Conservation (phyloP, 1,140 invertebrate genomes). For the Melanaphis sacchari region DNA sequence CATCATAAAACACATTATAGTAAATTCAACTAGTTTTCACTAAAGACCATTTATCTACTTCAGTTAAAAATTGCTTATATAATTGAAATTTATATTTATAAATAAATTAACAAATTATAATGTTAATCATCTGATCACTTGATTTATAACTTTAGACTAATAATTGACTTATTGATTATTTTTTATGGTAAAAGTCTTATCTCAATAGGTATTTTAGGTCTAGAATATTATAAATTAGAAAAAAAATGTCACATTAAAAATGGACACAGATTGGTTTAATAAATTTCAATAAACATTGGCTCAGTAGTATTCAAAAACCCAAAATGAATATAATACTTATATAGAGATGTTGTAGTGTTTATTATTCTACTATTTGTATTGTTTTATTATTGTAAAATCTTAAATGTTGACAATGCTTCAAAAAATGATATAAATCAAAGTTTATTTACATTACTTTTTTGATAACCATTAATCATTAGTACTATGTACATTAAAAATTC, state of each 20-base stretch:
- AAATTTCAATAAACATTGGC: not conserved
- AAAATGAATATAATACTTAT: not conserved
- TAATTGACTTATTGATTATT: not conserved
- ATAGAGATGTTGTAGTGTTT: not conserved
- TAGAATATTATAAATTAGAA: not conserved
- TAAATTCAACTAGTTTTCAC: not conserved
- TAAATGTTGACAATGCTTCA: not conserved
- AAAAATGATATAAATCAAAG: not conserved
- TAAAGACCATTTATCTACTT: not conserved
- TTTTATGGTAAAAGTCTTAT: not conserved
- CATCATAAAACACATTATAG: not conserved
- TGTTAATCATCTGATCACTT: too few species aligned
- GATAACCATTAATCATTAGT: too few species aligned
- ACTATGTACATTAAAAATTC: too few species aligned
- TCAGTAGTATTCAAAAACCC: not conserved
- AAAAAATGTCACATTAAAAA: not conserved
- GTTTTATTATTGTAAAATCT: not conserved
- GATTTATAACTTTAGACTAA: too few species aligned
- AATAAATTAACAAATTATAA: not conserved
- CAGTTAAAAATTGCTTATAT: not conserved
- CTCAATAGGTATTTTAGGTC: not conserved
- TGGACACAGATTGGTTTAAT: not conserved
- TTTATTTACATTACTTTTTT: too few species aligned
- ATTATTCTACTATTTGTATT: not conserved
- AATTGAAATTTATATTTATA: not conserved